phyloP scores from a whole-genome alignment of 2,888 invertebrate genomes.

The Lagria hirta region DNA sequence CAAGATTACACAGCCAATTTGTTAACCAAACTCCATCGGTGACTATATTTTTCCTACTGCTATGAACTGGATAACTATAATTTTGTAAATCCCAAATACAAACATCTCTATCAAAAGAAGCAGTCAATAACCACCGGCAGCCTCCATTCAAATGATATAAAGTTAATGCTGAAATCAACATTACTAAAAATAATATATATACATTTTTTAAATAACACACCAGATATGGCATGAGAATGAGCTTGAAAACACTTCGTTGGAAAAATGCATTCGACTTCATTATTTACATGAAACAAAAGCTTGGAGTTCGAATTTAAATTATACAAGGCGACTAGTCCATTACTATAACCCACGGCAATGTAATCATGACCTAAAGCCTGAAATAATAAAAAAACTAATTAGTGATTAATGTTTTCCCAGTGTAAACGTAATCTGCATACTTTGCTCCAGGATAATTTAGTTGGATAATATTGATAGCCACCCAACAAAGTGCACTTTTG shows the following conservation, averaged over 20 bases:
- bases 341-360: slow-evolving; percentile 68
- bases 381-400: slow-evolving; percentile 31
- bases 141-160: slow-evolving; percentile 57
- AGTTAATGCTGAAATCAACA: slow-evolving; percentile 49
- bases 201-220: slow-evolving; percentile 53
- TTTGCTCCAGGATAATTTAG: slow-evolving; percentile 54
- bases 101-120: slow-evolving; percentile 65
- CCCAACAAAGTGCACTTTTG: slow-evolving; percentile 43
- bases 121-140: slow-evolving; percentile 66
- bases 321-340: slow-evolving; percentile 68
- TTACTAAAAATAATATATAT: not conserved
- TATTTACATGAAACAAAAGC: slow-evolving; percentile 49
- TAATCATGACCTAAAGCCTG: slow-evolving; percentile 59
- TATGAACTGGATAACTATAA: slow-evolving; percentile 48
- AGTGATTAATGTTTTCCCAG: too few species aligned
- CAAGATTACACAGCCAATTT: slow-evolving; percentile 56
- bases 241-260: slow-evolving; percentile 63
- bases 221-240: slow-evolving; percentile 61
- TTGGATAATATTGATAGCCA: slow-evolving; percentile 53
- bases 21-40: slow-evolving; percentile 57
- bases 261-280: slow-evolving; percentile 55
- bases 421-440: slow-evolving; percentile 21
- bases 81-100: slow-evolving; percentile 71
- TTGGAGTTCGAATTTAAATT: slow-evolving; percentile 60
- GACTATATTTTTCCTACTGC: slow-evolving; percentile 52